phyloP scores from a whole-genome alignment of 2,888 invertebrate genomes.

The Xanthorhoe designata region DNA sequence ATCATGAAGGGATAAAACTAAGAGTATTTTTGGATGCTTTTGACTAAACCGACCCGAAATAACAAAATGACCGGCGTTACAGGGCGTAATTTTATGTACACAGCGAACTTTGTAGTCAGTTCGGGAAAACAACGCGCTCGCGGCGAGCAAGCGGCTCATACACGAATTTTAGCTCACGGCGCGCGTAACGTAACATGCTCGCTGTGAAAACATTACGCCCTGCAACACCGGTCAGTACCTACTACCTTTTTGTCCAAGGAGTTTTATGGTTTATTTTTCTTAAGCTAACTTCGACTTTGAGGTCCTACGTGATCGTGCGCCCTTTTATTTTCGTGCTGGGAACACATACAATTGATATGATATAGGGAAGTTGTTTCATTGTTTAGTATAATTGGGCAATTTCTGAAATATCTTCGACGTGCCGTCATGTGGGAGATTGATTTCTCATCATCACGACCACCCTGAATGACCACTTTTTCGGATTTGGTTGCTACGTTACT shows the following conservation, averaged over 20 bases:
- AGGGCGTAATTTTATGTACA: too few species aligned
- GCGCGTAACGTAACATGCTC: too few species aligned
- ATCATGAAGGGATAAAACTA: too few species aligned
- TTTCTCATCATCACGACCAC: slow-evolving; percentile 1
- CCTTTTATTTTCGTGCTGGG: slow-evolving; percentile 34
- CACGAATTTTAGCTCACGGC: too few species aligned
- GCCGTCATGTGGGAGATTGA: slow-evolving; percentile 3
- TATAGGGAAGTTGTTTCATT: slow-evolving; percentile 27
- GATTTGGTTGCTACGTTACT: background rate
- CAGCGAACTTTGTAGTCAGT: too few species aligned
- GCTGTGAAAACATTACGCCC: too few species aligned
- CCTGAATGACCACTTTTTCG: background rate
- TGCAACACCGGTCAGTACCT: too few species aligned
- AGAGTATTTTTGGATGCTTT: too few species aligned
- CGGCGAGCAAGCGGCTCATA: too few species aligned
- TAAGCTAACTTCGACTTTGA: background rate
- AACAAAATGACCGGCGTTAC: too few species aligned
- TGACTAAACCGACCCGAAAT: background rate
- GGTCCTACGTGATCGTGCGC: slow-evolving; percentile 21
- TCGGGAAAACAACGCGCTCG: too few species aligned
- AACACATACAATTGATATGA: slow-evolving; percentile 41
- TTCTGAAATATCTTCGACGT: slow-evolving; percentile 18
- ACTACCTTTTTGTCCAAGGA: background rate
- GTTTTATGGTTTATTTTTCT: background rate
- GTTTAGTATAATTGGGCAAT: slow-evolving; percentile 28